Evolutionary conservation across 2,797 vertebrate genomes (phyloP), one percentile per base, ranked within the genome.

Genomic region (Sebastes goodei): DNA sequence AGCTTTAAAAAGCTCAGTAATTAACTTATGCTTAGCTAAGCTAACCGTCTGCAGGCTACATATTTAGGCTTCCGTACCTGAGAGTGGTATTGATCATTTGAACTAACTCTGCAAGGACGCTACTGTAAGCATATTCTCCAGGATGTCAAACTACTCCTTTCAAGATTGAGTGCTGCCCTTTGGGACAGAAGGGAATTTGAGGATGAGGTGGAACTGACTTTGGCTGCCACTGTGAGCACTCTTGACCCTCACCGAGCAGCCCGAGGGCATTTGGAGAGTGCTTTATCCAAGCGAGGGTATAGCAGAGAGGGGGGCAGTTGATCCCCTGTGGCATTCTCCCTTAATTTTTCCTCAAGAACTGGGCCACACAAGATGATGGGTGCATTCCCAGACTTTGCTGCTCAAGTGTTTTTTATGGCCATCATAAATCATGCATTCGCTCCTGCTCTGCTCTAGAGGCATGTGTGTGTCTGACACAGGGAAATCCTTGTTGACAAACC

Each of bases 401-500:
- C 74, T 68, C 83, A 76, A 87, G 76, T 85, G 77, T 53, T 86
- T 89, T 90, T 90, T 84, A 67, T 88, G 81, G 60, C 64, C 63
- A 64, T 83, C 83, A 87, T 95, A 61, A 91, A 94, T 95, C 57
- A 89, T 92, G 86, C 67, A 94, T 61, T 61, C 46, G 76, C 64
- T 30, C 76, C 74, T 38, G 46, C 79, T 90, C 77, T 85, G 81
- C 69, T 89, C 84, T 66, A 8, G 76, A 87, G 80, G 88, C 86
- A 65, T 87, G 74, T 70, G 71, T 89, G 80, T 82, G 82, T 92
- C 68, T 32, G 76, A 89, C 82, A 89, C 66, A 78, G 81, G 92
- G 86, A 90, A 89, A 85, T 84, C 89, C 90, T 89, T 93, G 90
- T 90, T 94, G 90, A 93, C 91, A 93, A 91, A 91, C 73, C 84